Conservation (phyloP, 2,888 invertebrate species). For the Eudemis profundana region DNA sequence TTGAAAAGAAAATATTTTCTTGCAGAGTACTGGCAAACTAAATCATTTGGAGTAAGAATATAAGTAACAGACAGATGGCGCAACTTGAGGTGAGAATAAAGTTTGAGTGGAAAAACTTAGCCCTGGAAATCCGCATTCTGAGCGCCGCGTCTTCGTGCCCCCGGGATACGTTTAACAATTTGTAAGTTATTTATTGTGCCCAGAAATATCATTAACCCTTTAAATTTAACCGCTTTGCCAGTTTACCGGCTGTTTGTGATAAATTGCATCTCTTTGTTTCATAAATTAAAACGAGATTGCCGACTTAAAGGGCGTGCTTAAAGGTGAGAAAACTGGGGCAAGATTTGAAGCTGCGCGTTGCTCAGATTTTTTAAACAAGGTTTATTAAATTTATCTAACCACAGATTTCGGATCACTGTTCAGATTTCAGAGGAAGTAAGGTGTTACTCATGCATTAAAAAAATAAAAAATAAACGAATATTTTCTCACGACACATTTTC, state of each 20-base stretch:
- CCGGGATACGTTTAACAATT: slow-evolving; percentile 80
- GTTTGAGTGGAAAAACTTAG: slow-evolving; percentile 84
- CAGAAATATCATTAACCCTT: slow-evolving; percentile 82
- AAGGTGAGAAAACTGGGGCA: slow-evolving; percentile 27
- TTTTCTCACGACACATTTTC: too few relatives aligned
- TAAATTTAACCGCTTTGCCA: slow-evolving; percentile 68
- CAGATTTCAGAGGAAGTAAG: too few relatives aligned
- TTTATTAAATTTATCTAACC: background rate
- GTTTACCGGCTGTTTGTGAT: slow-evolving; percentile 56
- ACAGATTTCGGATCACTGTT: too few relatives aligned
- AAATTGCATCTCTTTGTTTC: slow-evolving; percentile 51
- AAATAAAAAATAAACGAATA: too few relatives aligned
- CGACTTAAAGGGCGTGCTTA: slow-evolving; percentile 28
- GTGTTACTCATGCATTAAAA: too few relatives aligned
- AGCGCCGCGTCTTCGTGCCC: slow-evolving; percentile 65
- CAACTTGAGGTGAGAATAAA: slow-evolving; percentile 80
- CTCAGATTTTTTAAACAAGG: slow-evolving; percentile 5
- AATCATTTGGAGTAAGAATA: slow-evolving; percentile 82
- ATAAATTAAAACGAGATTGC: slow-evolving; percentile 37
- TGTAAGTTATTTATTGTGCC: slow-evolving; percentile 82
- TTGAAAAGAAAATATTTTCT: slow-evolving; percentile 79
- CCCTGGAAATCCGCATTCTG: slow-evolving; percentile 71
- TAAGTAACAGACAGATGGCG: slow-evolving; percentile 74
- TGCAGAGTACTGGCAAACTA: slow-evolving; percentile 79
- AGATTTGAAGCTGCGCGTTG: background rate